Evolutionary conservation across 2,888 invertebrate genomes (phyloP).

Genomic region (Fissipunctia ypsillon): DNA sequence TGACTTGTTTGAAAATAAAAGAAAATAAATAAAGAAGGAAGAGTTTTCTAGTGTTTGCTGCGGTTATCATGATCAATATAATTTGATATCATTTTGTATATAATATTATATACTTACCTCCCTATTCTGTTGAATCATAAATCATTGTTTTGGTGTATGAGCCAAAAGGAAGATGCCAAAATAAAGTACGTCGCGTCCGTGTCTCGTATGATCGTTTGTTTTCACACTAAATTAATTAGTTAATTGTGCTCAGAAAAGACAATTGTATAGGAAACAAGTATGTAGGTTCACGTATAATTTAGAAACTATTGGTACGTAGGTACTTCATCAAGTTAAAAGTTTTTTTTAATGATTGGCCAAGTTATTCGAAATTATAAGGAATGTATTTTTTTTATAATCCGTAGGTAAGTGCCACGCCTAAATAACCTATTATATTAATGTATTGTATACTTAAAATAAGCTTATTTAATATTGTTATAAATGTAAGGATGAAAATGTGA

Average conservation of each 20-base stretch:
- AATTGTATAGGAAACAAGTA: constrained; percentile 79
- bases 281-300: constrained; percentile 73
- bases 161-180: constrained; percentile 89
- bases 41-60: constrained; percentile 20
- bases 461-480: constrained; percentile 88
- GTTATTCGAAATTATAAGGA: constrained; percentile 83
- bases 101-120: constrained; percentile 21
- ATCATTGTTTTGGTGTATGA: constrained; percentile 82
- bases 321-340: constrained; percentile 73
- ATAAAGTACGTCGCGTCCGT: constrained; percentile 82
- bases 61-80: constrained; percentile 29
- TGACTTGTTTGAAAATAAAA: constrained; percentile 22
- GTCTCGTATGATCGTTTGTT: constrained; percentile 70
- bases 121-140: constrained; percentile 54
- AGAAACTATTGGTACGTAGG: constrained; percentile 69
- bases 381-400: constrained; percentile 85
- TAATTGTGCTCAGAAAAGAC: constrained; percentile 88
- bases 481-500: constrained; percentile 81
- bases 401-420: constrained; percentile 89
- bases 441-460: constrained; percentile 81
- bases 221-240: constrained; percentile 73
- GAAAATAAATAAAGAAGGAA: neutral
- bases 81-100: constrained; percentile 42
- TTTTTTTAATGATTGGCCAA: constrained; percentile 88
- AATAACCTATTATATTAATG: constrained; percentile 77